Evolutionary conservation across 1,140 invertebrate genomes (phyloP).

Genomic region (Panulirus ornatus): DNA sequence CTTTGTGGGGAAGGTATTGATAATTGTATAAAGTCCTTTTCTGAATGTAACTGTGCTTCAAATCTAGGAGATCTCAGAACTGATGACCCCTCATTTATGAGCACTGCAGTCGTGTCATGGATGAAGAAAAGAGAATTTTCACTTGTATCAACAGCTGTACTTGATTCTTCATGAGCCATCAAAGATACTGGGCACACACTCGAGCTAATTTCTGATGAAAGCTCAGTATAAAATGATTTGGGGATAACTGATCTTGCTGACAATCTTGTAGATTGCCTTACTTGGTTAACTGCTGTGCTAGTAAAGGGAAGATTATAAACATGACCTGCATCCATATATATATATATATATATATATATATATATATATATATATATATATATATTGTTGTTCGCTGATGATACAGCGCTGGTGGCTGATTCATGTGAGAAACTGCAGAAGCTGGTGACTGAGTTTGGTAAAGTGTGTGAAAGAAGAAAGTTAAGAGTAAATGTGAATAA

Average conservation of each 20-base stretch:
- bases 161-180: neutral
- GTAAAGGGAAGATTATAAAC: neutral
- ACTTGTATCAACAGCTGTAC: neutral
- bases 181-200: neutral
- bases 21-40: neutral
- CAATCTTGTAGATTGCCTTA: constrained; percentile 4
- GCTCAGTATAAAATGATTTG: neutral
- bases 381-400: no score
- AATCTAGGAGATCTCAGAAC: neutral
- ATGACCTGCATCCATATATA: neutral
- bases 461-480: no score
- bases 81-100: neutral
- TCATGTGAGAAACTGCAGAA: no score
- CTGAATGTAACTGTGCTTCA: neutral
- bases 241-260: neutral
- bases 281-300: constrained; percentile 4
- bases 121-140: no score
- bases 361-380: no score
- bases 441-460: no score
- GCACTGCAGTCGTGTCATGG: neutral
- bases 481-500: no score
- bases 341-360: no score
- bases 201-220: neutral
- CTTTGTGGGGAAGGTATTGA: neutral
- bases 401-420: no score